Conservation (phyloP, 1,140 invertebrate genomes). For the Aplysia californica region DNA sequence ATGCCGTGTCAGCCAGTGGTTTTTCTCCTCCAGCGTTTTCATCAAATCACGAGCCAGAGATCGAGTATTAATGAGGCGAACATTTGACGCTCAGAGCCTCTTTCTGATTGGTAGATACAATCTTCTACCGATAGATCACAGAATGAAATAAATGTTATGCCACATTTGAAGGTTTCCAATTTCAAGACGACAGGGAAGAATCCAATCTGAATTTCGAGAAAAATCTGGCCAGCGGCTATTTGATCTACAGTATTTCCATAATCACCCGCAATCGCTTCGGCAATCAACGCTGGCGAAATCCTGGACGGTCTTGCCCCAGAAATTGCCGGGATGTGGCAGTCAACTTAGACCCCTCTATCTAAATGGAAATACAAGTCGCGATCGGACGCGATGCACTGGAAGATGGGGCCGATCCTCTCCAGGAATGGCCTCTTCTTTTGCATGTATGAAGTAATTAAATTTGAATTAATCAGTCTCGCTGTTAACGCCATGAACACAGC, state of each 20-base stretch:
- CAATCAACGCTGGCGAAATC: background rate
- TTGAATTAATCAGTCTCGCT: slow-evolving; percentile 45
- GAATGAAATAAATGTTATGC: background rate
- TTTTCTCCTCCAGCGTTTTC: too few relatives aligned
- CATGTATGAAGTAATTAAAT: slow-evolving; percentile 49
- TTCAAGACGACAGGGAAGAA: slow-evolving; percentile 6
- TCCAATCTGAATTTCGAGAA: slow-evolving; percentile 15
- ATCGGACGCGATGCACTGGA: slow-evolving; percentile 12
- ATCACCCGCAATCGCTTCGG: slow-evolving; percentile 4
- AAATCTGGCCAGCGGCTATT: slow-evolving; percentile 9
- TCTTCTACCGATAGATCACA: too few relatives aligned
- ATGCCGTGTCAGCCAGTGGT: too few relatives aligned
- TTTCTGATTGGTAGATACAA: too few relatives aligned
- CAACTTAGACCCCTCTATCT: slow-evolving; percentile 25
- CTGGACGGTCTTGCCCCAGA: background rate
- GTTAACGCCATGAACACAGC: slow-evolving; percentile 42
- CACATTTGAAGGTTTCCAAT: slow-evolving; percentile 1
- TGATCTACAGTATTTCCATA: slow-evolving; percentile 20
- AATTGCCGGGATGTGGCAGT: slow-evolving; percentile 22
- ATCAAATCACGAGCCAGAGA: background rate
- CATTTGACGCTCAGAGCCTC: background rate
- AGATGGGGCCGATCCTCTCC: slow-evolving; percentile 24
- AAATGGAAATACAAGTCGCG: slow-evolving; percentile 35
- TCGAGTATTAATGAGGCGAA: background rate
- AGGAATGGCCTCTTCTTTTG: slow-evolving; percentile 28